phyloP scores from a whole-genome alignment of 2,797 vertebrate species.

The Hyperoplus immaculatus region DNA sequence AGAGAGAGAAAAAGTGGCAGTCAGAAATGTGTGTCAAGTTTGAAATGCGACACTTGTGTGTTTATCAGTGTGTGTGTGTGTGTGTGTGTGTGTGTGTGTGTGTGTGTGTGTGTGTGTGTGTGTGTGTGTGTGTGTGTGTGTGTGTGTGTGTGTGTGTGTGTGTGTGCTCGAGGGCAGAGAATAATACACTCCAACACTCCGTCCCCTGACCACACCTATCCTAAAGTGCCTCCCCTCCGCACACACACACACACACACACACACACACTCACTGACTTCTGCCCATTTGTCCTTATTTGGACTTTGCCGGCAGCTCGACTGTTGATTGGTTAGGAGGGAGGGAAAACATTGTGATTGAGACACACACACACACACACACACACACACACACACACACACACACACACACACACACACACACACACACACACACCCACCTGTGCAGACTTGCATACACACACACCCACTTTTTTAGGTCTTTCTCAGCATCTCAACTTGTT shows the following conservation, averaged over 20 bases:
- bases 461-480: background rate
- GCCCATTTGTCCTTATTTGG: conserved; percentile 75
- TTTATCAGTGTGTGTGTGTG: background rate
- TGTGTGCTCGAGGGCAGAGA: conserved; percentile 24
- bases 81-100: background rate
- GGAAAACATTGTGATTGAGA: conserved; percentile 23
- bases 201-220: conserved; percentile 57
- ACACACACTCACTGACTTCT: conserved; percentile 1
- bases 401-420: background rate
- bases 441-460: conserved; percentile 36
- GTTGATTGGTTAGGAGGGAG: conserved; percentile 64
- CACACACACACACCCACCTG: conserved; percentile 58
- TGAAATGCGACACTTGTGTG: background rate
- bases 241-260: too few relatives aligned
- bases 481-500: conserved; percentile 10
- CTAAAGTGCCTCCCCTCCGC: background rate
- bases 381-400: conserved; percentile 8
- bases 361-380: conserved; percentile 54
- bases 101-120: background rate
- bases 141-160: background rate
- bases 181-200: conserved; percentile 26
- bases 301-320: conserved; percentile 35
- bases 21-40: background rate
- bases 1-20: background rate
- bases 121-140: background rate